Percentiles rank a stretch among this genome's conserved stretches.
Evolutionary conservation across 2,888 invertebrate species (phyloP).

Genomic region (Corythucha ciliata): DNA sequence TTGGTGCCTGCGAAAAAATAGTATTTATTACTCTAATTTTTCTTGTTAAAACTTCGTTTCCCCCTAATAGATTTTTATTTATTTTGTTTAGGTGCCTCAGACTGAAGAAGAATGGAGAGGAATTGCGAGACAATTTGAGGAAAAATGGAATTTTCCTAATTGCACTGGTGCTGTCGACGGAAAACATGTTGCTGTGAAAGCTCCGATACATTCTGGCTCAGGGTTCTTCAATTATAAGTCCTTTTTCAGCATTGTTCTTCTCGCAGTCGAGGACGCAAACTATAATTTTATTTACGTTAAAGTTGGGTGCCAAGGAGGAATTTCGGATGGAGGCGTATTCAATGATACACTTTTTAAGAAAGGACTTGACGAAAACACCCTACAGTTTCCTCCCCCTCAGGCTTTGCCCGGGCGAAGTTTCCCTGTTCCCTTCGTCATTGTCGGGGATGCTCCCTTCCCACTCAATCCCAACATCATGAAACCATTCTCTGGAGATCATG

Average conservation of each 20-base stretch:
- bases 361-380: not conserved
- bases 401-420: not conserved
- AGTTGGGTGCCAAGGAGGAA: conserved; percentile 33
- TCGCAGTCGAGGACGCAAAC: conserved; percentile 32
- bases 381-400: too few relatives aligned
- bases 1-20: too few relatives aligned
- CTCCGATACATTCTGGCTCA: conserved; percentile 30
- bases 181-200: conserved; percentile 29
- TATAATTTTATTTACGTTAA: conserved; percentile 34
- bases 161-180: conserved; percentile 32
- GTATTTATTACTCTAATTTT: too few relatives aligned
- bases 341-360: not conserved
- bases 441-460: conserved; percentile 1
- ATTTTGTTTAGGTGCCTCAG: conserved; percentile 16
- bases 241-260: conserved; percentile 30
- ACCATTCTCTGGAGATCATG: too few relatives aligned
- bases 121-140: not conserved
- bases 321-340: conserved; percentile 23
- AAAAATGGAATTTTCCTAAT: conserved; percentile 34
- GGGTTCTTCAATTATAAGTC: conserved; percentile 33
- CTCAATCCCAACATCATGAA: not conserved
- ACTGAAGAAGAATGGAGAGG: conserved; percentile 11
- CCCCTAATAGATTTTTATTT: too few relatives aligned
- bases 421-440: not conserved
- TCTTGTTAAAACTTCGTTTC: too few relatives aligned